Evolutionary conservation across 2,113 vertebrate species (phyloP).

Genomic region (Porphyrio hochstetteri): DNA sequence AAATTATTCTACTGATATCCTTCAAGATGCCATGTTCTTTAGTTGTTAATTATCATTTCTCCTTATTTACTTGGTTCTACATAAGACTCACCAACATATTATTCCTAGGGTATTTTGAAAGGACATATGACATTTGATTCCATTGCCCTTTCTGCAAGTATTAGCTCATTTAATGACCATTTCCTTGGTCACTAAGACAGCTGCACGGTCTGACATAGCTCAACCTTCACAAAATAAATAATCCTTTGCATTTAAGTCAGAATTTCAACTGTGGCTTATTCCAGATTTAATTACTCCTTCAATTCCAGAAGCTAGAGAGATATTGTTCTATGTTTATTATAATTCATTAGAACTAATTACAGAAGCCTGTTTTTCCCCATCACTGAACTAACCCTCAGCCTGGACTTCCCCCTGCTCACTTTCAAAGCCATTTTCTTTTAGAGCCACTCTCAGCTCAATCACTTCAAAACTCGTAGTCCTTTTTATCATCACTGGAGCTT

Average conservation of each 20-base stretch:
- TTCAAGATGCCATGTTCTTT: not conserved
- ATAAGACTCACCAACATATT: not conserved
- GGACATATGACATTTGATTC: not conserved
- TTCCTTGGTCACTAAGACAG: conserved; percentile 37
- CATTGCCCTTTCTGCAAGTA: not conserved
- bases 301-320: not conserved
- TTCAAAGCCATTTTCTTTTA: not conserved
- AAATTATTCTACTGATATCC: not conserved
- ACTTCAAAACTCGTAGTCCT: not conserved
- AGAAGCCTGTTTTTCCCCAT: conserved; percentile 16
- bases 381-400: not conserved
- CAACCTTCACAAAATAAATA: conserved; percentile 34
- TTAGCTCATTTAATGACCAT: conserved; percentile 48
- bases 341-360: conserved; percentile 39
- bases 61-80: not conserved
- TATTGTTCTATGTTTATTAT: conserved; percentile 25
- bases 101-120: not conserved
- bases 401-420: not conserved
- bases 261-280: not conserved
- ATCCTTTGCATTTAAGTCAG: conserved; percentile 21
- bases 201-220: conserved; percentile 6
- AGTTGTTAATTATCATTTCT: not conserved
- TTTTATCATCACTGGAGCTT: not conserved
- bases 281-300: conserved; percentile 32
- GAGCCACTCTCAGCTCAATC: not conserved